Percentiles rank a stretch among this genome's conserved stretches.
Evolutionary conservation across 2,113 vertebrate genomes (phyloP).

Genomic region (Plectropomus leopardus): DNA sequence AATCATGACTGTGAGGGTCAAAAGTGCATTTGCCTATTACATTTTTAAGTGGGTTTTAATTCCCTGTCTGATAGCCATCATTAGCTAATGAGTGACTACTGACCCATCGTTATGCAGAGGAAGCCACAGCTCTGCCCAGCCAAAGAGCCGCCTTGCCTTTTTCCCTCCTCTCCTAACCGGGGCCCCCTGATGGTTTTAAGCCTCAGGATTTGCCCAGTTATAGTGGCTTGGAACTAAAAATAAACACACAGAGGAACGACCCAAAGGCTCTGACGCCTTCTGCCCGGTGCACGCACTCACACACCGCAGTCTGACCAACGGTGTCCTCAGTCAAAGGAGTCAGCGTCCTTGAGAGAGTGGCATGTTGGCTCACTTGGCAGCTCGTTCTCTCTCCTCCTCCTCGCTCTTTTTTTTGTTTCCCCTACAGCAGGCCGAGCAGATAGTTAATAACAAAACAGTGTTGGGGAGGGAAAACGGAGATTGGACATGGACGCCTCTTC

Average conservation of each 20-base stretch:
- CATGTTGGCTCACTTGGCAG: conserved; percentile 60
- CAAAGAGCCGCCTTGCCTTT: conserved; percentile 37
- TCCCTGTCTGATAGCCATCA: conserved; percentile 49
- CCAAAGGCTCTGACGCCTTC: conserved; percentile 43
- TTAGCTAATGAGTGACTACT: conserved; percentile 62
- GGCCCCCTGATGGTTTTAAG: conserved; percentile 49
- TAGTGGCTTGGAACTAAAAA: conserved; percentile 65
- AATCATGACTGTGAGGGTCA: conserved; percentile 1
- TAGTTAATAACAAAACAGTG: conserved; percentile 61
- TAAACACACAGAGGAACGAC: conserved; percentile 63
- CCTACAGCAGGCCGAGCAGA: conserved; percentile 30
- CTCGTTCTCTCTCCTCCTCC: conserved; percentile 25
- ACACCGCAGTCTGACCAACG: conserved; percentile 24
- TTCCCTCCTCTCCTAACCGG: conserved; percentile 49
- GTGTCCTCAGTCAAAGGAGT: conserved; percentile 61
- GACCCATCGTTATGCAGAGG: conserved; percentile 53
- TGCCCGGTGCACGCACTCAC: background rate
- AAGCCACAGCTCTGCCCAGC: conserved; percentile 4
- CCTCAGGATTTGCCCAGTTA: conserved; percentile 57
- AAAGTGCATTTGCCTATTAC: conserved; percentile 40
- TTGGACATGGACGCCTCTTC: conserved; percentile 59
- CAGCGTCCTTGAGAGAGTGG: conserved; percentile 65
- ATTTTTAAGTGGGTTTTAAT: conserved; percentile 60
- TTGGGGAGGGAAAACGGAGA: conserved; percentile 50
- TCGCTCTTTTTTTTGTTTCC: conserved; percentile 22